Base-by-base conservation (phyloP, 2,113 vertebrate genomes). In the Colinus virginianus region DNA sequence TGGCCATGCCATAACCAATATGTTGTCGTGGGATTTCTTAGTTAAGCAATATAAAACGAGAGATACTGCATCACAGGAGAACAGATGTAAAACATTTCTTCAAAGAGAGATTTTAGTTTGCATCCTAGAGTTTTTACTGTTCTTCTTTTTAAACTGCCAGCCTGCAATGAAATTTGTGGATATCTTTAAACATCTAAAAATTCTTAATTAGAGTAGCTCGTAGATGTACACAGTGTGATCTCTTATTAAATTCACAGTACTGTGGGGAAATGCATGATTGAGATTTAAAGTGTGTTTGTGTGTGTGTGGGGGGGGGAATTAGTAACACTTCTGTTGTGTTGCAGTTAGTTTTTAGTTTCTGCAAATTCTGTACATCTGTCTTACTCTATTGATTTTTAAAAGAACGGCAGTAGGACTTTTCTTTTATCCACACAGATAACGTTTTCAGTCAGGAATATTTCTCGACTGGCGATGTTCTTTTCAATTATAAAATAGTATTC, bases 401-500 rank as follows among this genome's bases (percentile, higher is more conserved):
- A 53, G 61, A 84, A 88, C 75, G 4, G 11, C 26, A 36, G 45
- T 40, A 51, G 34, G 30, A 40, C 64, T 90, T 95, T 90, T 83
- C 40, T 83, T 82, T 56, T 40, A 89, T 43, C 61, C 22, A 11
- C 51, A 46, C 32, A 80, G 69, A 75, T 40, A 63, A 55, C 68
- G 64, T 92, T 93, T 93, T 94, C 81, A 83, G 25, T 84, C 81
- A 87, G 55, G n/a, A 76, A 30, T 89, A 89, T 74, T 95, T 93
- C 64, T 94, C 76, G 82, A 58, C 75, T 55, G 34, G 34, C 61
- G 66, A 91, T 94, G 76, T 90, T 91, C 84, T 94, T 93, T 95
- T 87, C 85, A 92, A 83, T 94, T 96, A 93, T 88, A 90, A 96
- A 87, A 72, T 61, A 90, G 56, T 80, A 91, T 90, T 94, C 11